phyloP scores from a whole-genome alignment of 2,113 vertebrate genomes.

The Thymallus thymallus region DNA sequence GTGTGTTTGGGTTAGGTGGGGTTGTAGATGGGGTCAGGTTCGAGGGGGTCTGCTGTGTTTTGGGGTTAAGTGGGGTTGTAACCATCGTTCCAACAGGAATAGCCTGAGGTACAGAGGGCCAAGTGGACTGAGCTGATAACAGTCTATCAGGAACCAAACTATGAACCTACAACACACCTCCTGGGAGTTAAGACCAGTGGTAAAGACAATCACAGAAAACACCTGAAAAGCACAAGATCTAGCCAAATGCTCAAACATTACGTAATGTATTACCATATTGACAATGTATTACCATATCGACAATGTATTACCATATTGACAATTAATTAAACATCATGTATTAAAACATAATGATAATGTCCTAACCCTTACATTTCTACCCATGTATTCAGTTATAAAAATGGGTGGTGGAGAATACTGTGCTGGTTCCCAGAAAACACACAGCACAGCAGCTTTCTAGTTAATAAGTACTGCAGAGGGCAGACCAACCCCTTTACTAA shows the following conservation, averaged over 20 bases:
- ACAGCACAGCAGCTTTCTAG: constrained; percentile 3
- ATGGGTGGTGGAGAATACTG: background rate
- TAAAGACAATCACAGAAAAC: background rate
- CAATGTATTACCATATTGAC: too few relatives aligned
- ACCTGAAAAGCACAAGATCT: background rate
- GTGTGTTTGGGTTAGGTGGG: too few relatives aligned
- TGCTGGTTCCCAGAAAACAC: background rate
- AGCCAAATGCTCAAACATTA: too few relatives aligned
- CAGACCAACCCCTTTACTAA: constrained; percentile 25
- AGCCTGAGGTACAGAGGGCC: background rate
- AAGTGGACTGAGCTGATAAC: background rate
- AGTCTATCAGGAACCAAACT: background rate
- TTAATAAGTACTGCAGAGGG: background rate
- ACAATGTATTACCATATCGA: too few relatives aligned
- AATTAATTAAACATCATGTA: too few relatives aligned
- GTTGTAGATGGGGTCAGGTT: too few relatives aligned
- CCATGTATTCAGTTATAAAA: background rate
- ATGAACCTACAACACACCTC: background rate
- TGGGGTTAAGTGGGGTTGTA: too few relatives aligned
- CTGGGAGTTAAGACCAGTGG: background rate
- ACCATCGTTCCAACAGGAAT: constrained; percentile 37
- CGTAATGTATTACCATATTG: too few relatives aligned
- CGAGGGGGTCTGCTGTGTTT: too few relatives aligned
- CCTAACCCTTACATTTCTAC: too few relatives aligned
- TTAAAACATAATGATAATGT: too few relatives aligned